These are phyloP conservation scores for Centropus bengalensis DNA, from an alignment of 2,113 vertebrate species.

Conservation along the genomic window DNA sequence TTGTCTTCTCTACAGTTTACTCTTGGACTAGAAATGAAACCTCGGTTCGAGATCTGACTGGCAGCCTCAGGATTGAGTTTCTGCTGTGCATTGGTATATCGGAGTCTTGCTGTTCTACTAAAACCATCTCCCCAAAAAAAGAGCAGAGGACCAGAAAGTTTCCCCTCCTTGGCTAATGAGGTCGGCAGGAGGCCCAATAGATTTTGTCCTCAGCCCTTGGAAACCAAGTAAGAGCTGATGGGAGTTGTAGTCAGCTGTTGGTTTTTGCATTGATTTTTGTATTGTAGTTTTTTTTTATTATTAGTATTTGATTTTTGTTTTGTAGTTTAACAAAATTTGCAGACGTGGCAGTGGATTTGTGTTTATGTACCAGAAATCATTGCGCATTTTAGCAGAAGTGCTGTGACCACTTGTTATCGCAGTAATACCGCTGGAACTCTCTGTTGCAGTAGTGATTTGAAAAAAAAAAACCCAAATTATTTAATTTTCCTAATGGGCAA, in stretches of 20 bases:
- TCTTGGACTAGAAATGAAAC: background rate
- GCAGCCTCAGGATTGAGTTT: background rate
- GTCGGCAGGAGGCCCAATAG: background rate
- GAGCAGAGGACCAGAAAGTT: background rate
- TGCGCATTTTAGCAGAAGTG: background rate
- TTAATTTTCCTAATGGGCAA: background rate
- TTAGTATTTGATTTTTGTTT: too few relatives aligned
- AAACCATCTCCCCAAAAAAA: background rate
- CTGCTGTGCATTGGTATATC: background rate
- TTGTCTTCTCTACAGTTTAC: background rate
- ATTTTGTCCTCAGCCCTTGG: background rate
- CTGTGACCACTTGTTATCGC: background rate
- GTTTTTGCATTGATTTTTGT: background rate
- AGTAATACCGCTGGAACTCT: background rate
- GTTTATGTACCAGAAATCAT: background rate
- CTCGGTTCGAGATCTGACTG: background rate
- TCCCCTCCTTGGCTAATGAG: background rate
- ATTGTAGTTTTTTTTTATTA: too few relatives aligned
- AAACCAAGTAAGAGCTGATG: background rate
- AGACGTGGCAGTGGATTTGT: background rate
- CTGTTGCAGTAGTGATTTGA: background rate
- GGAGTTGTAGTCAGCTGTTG: background rate
- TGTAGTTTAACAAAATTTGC: background rate
- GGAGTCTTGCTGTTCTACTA: background rate
- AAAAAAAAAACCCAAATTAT: background rate